phyloP scores from a whole-genome alignment of 1,140 invertebrate species.

The Matsumurasca onukii region DNA sequence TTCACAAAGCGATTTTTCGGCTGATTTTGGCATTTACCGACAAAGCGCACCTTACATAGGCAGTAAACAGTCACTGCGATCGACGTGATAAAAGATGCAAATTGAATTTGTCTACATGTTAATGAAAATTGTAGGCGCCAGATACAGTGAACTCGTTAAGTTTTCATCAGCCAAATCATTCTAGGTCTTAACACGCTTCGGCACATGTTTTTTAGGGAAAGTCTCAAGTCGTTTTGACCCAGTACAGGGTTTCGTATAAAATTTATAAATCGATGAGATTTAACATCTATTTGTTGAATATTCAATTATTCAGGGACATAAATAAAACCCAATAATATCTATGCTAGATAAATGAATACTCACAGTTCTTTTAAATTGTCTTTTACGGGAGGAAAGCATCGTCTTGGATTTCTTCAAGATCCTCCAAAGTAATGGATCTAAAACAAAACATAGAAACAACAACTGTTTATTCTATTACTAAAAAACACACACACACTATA shows the following conservation, averaged over 20 bases:
- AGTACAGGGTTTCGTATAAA: not conserved
- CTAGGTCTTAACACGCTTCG: no score
- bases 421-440: not conserved
- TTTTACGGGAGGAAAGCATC: not conserved
- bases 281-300: not conserved
- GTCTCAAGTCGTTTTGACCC: not conserved
- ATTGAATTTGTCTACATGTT: not conserved
- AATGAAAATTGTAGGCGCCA: not conserved
- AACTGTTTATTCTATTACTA: no score
- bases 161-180: not conserved
- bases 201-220: not conserved
- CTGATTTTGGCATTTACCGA: not conserved
- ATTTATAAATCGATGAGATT: not conserved
- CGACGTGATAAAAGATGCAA: not conserved
- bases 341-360: not conserved
- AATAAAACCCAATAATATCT: not conserved
- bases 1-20: not conserved
- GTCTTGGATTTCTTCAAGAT: not conserved
- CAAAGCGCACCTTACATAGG: not conserved
- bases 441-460: not conserved
- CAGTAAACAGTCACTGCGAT: not conserved
- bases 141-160: not conserved
- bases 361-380: conserved; percentile 21
- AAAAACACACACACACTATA: no score
- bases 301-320: no score